These are phyloP conservation scores for Percopsis transmontana DNA, from an alignment of 2,113 vertebrate genomes.

Conservation along the genomic window DNA sequence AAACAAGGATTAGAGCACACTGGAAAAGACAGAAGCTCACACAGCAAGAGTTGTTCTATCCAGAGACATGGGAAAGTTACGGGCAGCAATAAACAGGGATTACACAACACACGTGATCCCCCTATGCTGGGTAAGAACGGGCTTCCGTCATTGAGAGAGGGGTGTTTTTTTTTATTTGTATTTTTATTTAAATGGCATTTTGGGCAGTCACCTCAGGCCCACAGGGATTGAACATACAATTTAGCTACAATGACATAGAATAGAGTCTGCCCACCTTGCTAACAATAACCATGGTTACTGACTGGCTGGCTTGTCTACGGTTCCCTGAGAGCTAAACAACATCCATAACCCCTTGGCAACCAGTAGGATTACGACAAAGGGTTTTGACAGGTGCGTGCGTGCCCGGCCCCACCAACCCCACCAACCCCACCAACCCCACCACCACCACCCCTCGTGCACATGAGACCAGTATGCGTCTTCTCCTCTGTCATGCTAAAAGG, in stretches of 20 bases:
- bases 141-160: no score
- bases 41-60: conserved; percentile 25
- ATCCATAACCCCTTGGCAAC: conserved; percentile 29
- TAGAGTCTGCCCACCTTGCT: no score
- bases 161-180: no score
- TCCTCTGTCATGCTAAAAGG: conserved; percentile 36
- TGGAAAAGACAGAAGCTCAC: neutral
- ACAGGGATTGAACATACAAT: no score
- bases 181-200: no score
- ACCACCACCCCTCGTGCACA: neutral
- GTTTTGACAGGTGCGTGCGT: conserved; percentile 31
- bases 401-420: no score
- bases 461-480: conserved; percentile 30
- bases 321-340: conserved; percentile 36
- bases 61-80: conserved; percentile 15
- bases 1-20: neutral
- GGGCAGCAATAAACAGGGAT: neutral
- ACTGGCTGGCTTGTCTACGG: conserved; percentile 28
- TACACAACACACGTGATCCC: conserved; percentile 14
- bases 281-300: neutral
- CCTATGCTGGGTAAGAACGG: conserved; percentile 6
- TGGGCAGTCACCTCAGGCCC: no score
- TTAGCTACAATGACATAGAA: no score
- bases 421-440: no score
- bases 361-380: conserved; percentile 49